These are phyloP conservation scores for Microctenopoma lineatum DNA, from an alignment of 2,797 vertebrate species.

Conservation along the genomic window DNA sequence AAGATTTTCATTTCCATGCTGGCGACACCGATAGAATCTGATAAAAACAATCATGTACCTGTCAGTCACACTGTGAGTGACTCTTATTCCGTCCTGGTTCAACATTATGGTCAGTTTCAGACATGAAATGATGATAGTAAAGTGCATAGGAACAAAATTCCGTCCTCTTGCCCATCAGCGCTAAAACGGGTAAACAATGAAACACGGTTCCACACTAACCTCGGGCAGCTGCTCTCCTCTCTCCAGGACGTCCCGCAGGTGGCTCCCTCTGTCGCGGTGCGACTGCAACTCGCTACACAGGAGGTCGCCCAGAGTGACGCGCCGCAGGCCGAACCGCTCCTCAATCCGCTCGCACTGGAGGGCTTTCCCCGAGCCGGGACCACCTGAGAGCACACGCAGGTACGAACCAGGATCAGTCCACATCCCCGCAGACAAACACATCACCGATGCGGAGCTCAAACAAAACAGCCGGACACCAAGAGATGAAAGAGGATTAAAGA, in stretches of 20 bases:
- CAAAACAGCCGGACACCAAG: slow-evolving; percentile 21
- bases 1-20: too few species aligned
- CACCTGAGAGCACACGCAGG: slow-evolving; percentile 77
- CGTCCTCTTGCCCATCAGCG: too few species aligned
- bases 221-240: slow-evolving; percentile 86
- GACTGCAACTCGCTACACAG: slow-evolving; percentile 85
- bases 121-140: too few species aligned
- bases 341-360: slow-evolving; percentile 89
- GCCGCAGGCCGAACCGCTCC: slow-evolving; percentile 87
- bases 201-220: slow-evolving; percentile 70
- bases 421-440: too few species aligned
- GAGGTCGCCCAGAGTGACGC: slow-evolving; percentile 84
- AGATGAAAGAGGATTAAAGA: neutral
- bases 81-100: too few species aligned
- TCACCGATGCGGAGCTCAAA: too few species aligned
- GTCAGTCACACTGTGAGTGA: too few species aligned
- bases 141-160: too few species aligned
- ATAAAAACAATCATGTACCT: too few species aligned
- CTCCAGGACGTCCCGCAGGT: slow-evolving; percentile 87
- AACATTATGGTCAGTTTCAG: too few species aligned
- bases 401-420: slow-evolving; percentile 2
- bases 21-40: too few species aligned
- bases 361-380: slow-evolving; percentile 92
- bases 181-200: too few species aligned
- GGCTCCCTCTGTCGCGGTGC: slow-evolving; percentile 87